Percentiles rank a stretch among this genome's conserved stretches.
Evolutionary conservation across 2,113 vertebrate genomes (phyloP).

Genomic region (Monarcha castaneiventris): DNA sequence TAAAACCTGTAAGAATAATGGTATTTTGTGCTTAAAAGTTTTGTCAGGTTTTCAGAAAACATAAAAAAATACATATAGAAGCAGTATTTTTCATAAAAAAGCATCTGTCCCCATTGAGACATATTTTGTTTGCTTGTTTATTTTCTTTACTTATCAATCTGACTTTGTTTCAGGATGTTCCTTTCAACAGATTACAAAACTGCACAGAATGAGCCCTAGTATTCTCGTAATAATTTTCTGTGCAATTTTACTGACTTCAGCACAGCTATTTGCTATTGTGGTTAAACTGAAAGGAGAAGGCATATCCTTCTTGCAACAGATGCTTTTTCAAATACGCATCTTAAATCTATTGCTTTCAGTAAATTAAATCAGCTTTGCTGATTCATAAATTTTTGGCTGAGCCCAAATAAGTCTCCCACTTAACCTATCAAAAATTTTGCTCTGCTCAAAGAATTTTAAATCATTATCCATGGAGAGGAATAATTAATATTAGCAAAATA

Average conservation of each 20-base stretch:
- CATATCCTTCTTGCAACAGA: neutral
- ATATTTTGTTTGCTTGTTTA: neutral
- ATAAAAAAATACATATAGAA: neutral
- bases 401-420: neutral
- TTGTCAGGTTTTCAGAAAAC: neutral
- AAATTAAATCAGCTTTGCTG: neutral
- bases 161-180: neutral
- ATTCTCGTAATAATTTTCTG: neutral
- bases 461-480: neutral
- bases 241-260: neutral
- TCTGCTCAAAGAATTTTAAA: neutral
- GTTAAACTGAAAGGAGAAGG: neutral
- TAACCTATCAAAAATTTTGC: neutral
- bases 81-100: neutral
- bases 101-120: neutral
- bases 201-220: neutral
- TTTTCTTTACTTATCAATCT: neutral
- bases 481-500: neutral
- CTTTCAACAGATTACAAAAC: neutral
- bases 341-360: neutral
- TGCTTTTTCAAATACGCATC: neutral
- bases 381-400: neutral
- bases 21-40: neutral
- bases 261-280: neutral
- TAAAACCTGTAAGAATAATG: neutral